These are phyloP conservation scores for Ptychobarbus kaznakovi DNA, from an alignment of 2,797 vertebrate species.

Conservation along the genomic window DNA sequence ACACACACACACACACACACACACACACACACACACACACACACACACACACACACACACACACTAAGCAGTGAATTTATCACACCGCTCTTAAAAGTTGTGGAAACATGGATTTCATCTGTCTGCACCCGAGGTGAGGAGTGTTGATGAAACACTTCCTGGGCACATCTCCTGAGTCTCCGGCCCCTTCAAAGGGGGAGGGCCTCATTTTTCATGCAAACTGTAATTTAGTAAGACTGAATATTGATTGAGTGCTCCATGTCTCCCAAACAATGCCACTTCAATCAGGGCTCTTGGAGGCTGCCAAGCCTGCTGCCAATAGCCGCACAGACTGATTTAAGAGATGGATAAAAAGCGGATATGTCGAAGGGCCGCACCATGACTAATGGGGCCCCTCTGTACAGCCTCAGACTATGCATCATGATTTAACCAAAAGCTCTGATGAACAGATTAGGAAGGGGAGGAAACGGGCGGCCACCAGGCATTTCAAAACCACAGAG, in stretches of 20 bases:
- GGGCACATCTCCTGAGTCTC: conserved; percentile 62
- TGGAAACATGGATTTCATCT: background rate
- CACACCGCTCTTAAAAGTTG: conserved; percentile 7
- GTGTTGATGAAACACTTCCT: conserved; percentile 49
- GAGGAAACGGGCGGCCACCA: conserved; percentile 75
- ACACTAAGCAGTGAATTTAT: conserved; percentile 12
- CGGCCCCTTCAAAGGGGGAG: conserved; percentile 68
- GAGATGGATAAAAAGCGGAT: conserved; percentile 91
- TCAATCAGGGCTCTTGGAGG: conserved; percentile 82
- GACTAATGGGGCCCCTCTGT: conserved; percentile 90
- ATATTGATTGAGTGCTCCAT: conserved; percentile 81
- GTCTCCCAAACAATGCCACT: conserved; percentile 87
- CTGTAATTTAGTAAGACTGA: conserved; percentile 86
- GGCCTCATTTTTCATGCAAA: conserved; percentile 85
- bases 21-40: background rate
- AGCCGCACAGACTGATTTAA: conserved; percentile 90
- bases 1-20: background rate
- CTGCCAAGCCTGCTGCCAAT: conserved; percentile 81
- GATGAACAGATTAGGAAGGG: conserved; percentile 88
- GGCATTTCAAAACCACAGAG: conserved; percentile 76
- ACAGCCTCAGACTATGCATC: conserved; percentile 87
- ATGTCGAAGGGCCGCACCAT: conserved; percentile 84
- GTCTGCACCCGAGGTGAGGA: conserved; percentile 30
- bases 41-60: background rate
- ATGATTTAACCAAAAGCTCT: conserved; percentile 90